Base-by-base conservation (phyloP, 2,888 invertebrate species). In the Notodonta ziczac region DNA sequence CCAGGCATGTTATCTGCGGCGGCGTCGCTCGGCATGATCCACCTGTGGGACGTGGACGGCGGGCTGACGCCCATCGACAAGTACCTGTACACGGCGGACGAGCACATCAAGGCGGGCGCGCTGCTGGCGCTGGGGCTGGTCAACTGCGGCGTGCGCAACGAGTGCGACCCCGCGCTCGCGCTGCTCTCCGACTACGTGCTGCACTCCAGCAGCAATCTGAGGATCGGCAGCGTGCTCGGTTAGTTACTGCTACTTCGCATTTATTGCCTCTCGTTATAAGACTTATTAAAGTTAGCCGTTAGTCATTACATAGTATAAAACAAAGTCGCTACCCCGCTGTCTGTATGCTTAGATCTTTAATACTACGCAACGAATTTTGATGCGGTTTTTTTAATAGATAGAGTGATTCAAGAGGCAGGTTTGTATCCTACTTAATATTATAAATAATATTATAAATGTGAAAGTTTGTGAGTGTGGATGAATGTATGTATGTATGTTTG, bases 31-130 rank as follows among this genome's bases (percentile, higher is more conserved):
- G 99, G 99, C 42, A 95, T 99, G 78, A 97, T 99, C 62, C 95
- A 99, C 72, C 91, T 99, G 50, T 99, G 99, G 99, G 99, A 99
- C 87, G 98, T 99, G 3, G 99, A 99, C 87, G 98, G 99, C 46
- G 99, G 99, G 54, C 94, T 99, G 60, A 98, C 98, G 0, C 98
- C 99, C 74, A 99, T 99, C 77, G 99, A 99, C 93, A 99, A 99
- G 88, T 99, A 99, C 89, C 93, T 99, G 8, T 99, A 99, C 86
- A 98, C 98, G 0, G 96, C 97, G 0, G 98, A 99, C 79, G 98
- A 99, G 82, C 97, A 98, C 87, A 98, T 99, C 70, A 99, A 99
- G 94, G 98, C 99, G 0, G 99, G 99, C 2, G 99, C 99, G 0
- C 89, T 99, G 50, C 91, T 99, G 44, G 99, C 99, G 0, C 96